Conservation (phyloP, 2,888 invertebrate genomes). For the Cephalotes varians region DNA sequence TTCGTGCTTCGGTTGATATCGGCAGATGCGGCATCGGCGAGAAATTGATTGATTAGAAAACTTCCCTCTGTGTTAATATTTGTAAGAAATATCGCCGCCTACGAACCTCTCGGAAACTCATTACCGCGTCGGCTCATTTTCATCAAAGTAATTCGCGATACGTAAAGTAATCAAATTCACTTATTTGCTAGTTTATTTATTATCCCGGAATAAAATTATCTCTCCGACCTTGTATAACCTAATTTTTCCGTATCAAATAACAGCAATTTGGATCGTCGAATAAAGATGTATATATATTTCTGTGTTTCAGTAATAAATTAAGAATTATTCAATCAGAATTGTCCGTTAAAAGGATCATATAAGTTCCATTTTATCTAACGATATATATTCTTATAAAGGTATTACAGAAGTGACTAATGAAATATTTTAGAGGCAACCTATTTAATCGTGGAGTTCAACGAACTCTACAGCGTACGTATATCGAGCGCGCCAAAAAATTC, state of each 20-base stretch:
- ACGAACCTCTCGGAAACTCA: slow-evolving; percentile 63
- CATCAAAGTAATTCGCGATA: slow-evolving; percentile 42
- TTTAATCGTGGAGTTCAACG: background rate
- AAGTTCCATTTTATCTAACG: background rate
- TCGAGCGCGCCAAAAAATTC: background rate
- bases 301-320: background rate
- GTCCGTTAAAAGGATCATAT: background rate
- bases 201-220: background rate
- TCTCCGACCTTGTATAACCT: background rate
- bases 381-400: background rate
- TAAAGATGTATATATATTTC: background rate
- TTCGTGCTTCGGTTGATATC: slow-evolving; percentile 60
- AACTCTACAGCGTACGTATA: background rate
- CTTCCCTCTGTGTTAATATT: slow-evolving; percentile 63
- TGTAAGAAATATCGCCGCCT: slow-evolving; percentile 63
- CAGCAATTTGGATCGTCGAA: too few relatives aligned
- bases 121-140: slow-evolving; percentile 57
- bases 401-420: background rate
- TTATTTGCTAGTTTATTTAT: slow-evolving; percentile 17
- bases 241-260: too few relatives aligned
- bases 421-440: slow-evolving; percentile 5
- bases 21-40: slow-evolving; percentile 67
- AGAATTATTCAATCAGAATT: background rate
- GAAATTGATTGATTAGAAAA: slow-evolving; percentile 75
- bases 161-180: slow-evolving; percentile 1